A percentile compares a stretch with the other conserved stretches of the same genome.
phyloP scores from a whole-genome alignment of 2,888 invertebrate species.

The Pachymerium ferrugineum region DNA sequence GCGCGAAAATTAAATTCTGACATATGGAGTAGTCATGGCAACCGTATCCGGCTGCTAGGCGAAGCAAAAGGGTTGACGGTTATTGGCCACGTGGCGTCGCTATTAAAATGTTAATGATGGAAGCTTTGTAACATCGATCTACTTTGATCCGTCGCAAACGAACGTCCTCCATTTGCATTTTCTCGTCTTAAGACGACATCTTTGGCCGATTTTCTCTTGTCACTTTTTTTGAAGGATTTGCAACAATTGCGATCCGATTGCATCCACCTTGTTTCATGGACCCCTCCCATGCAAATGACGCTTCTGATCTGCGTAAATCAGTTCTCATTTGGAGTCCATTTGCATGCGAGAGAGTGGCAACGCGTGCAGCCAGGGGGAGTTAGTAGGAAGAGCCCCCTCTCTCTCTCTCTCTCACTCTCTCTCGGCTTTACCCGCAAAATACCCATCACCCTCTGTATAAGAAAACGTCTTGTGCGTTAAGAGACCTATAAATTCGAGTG shows the following conservation, averaged over 20 bases:
- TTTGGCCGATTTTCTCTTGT: background rate
- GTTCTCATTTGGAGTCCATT: constrained; percentile 26
- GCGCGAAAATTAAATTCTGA: constrained; percentile 1
- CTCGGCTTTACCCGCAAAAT: constrained; percentile 7
- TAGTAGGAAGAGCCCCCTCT: background rate
- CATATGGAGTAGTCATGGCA: background rate
- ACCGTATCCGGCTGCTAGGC: background rate
- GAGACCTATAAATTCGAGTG: constrained; percentile 5
- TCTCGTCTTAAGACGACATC: background rate
- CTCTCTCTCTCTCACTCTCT: background rate
- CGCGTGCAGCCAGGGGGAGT: background rate
- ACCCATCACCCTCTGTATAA: background rate
- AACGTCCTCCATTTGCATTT: background rate
- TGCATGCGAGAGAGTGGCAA: constrained; percentile 12
- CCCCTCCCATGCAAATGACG: background rate
- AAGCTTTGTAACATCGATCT: constrained; percentile 11
- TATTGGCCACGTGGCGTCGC: constrained; percentile 1
- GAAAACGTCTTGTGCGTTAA: background rate
- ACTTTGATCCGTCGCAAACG: constrained; percentile 2
- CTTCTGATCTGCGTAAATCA: constrained; percentile 16
- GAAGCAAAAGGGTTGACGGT: constrained; percentile 9
- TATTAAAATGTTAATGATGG: constrained; percentile 20
- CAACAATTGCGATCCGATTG: background rate
- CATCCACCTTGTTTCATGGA: background rate
- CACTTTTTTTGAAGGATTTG: constrained; percentile 10